phyloP scores from a whole-genome alignment of 2,113 vertebrate species.

The Xiphophorus couchianus region DNA sequence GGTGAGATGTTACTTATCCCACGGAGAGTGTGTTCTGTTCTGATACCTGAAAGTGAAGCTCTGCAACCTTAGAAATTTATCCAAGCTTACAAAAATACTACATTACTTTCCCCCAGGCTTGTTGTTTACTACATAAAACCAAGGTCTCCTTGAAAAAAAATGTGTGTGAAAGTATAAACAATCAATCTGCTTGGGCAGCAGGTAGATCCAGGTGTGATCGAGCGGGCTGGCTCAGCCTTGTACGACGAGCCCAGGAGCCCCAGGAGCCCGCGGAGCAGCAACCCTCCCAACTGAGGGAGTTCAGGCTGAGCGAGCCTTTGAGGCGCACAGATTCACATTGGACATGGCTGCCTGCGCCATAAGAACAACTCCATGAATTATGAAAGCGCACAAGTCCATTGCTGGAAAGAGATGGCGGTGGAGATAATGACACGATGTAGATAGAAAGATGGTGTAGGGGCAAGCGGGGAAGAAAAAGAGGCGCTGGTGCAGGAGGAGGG shows the following conservation, averaged over 20 bases:
- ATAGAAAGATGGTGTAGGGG: slow-evolving; percentile 44
- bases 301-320: slow-evolving; percentile 59
- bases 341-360: slow-evolving; percentile 66
- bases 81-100: not conserved
- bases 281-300: slow-evolving; percentile 35
- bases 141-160: slow-evolving; percentile 8
- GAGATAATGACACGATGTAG: slow-evolving; percentile 52
- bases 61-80: not conserved
- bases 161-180: slow-evolving; percentile 1
- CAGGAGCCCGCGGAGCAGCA: not conserved
- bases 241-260: slow-evolving; percentile 33
- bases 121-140: not conserved
- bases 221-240: slow-evolving; percentile 39
- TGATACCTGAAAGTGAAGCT: not conserved
- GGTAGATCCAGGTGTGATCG: slow-evolving; percentile 16
- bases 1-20: not conserved
- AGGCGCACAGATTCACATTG: slow-evolving; percentile 68
- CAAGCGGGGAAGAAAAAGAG: slow-evolving; percentile 27
- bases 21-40: not conserved
- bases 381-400: slow-evolving; percentile 66
- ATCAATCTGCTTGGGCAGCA: slow-evolving; percentile 1
- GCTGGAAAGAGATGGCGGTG: slow-evolving; percentile 29
- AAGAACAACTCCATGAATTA: slow-evolving; percentile 79
- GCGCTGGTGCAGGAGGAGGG: slow-evolving; percentile 33
- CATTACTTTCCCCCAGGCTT: not conserved